phyloP scores from a whole-genome alignment of 2,113 vertebrate genomes.

The Scortum barcoo region DNA sequence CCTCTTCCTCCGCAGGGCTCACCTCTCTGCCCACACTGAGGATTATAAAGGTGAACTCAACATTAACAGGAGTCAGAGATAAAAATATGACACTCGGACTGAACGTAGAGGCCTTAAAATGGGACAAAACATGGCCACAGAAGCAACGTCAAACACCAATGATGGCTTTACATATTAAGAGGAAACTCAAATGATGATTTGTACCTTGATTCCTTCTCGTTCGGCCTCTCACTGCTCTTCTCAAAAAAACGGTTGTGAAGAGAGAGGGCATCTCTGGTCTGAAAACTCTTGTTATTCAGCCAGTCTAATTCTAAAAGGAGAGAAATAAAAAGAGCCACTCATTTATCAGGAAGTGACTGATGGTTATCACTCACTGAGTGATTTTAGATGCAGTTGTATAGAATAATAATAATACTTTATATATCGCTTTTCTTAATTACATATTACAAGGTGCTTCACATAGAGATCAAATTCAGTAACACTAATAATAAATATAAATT shows the following conservation, averaged over 20 bases:
- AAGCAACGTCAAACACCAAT: neutral
- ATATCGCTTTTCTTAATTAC: too few relatives aligned
- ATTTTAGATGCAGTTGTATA: neutral
- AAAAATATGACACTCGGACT: neutral
- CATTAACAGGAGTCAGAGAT: neutral
- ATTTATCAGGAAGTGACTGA: neutral
- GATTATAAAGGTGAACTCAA: neutral
- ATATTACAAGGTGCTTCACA: too few relatives aligned
- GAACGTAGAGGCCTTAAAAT: neutral
- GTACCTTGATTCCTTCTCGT: constrained; percentile 69
- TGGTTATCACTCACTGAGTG: neutral
- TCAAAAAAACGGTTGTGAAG: constrained; percentile 82
- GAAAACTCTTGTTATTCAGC: constrained; percentile 93
- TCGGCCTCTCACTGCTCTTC: constrained; percentile 40
- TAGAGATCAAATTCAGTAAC: too few relatives aligned
- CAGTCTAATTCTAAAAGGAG: constrained; percentile 88
- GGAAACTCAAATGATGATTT: neutral
- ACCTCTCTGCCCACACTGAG: constrained; percentile 62
- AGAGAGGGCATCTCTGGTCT: constrained; percentile 79
- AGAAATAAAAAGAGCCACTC: constrained; percentile 6
- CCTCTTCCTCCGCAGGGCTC: constrained; percentile 68
- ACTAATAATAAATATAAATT: too few relatives aligned
- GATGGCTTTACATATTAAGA: neutral
- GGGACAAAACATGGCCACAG: neutral
- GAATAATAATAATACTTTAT: too few relatives aligned